These are phyloP conservation scores for Theonella swinhoei DNA, from an alignment of 37 sponge, comb jelly and placozoan genomes.

Conservation along the genomic window DNA sequence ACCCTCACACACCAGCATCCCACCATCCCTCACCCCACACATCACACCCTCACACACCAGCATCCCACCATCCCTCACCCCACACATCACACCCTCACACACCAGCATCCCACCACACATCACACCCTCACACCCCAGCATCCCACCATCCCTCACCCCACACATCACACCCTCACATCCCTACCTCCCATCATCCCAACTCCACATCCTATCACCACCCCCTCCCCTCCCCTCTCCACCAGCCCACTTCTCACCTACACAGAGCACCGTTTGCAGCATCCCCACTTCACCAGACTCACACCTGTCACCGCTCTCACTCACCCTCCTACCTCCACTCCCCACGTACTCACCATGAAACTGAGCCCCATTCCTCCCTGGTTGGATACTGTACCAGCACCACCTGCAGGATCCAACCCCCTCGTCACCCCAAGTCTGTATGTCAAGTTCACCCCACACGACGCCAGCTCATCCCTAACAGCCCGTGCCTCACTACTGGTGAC, in stretches of 20 bases:
- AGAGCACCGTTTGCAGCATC: too few species aligned
- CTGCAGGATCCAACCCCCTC: neutral
- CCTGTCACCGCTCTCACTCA: neutral
- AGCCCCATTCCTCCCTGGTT: too few species aligned
- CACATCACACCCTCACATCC: neutral
- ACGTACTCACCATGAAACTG: neutral
- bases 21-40: neutral
- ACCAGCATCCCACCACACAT: neutral
- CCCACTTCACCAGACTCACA: too few species aligned
- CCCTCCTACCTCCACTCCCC: neutral
- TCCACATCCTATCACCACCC: neutral
- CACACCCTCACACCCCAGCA: neutral
- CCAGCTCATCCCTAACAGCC: neutral
- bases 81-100: neutral
- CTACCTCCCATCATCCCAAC: slow-evolving; percentile 8
- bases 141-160: neutral
- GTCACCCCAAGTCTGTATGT: neutral
- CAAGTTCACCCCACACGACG: neutral
- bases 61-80: neutral
- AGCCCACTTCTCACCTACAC: neutral
- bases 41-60: neutral
- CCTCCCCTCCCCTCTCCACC: neutral
- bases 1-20: neutral
- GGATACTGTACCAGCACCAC: neutral
- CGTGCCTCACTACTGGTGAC: neutral